Evolutionary conservation across 2,113 vertebrate genomes (phyloP), one percentile per base, ranked within the genome.

Genomic region (Orientallactaga bullata): DNA sequence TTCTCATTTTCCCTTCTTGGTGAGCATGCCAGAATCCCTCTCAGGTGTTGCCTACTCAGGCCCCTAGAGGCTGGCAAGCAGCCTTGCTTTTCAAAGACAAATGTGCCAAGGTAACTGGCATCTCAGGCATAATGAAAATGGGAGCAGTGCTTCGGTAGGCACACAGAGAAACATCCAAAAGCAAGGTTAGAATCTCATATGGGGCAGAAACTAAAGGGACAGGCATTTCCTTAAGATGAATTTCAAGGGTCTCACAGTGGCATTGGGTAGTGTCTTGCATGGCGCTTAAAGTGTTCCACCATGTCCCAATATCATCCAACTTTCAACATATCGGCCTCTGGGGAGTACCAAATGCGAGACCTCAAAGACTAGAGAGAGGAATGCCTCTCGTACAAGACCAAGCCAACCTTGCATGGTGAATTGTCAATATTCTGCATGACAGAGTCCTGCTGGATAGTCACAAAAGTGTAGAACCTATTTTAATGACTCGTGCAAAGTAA

Each of bases 261-360:
- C 35, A 32, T 3, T 0, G 8, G 35, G 17, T 0, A 0, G 6
- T 2, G 12, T 9, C 4, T 2, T 5, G 7, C 7, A 18, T 1
- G n/a, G n/a, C 30, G 81, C 61, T 60, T 23, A 71, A 10, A 81
- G 8, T 12, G 18, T 8, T 32, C 35, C 51, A 47, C 28, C 17
- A 4, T 7, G 20, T 42, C 42, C 72, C 15, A 3, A n/a, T 5
- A 17, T 5, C 23, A 12, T 39, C 60, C 47, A 30, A 13, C 15
- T 28, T 42, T 32, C 23, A 58, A 39, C 39, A 51, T 15, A 47
- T 74, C 6, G 84, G 63, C 24, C 7, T 21, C 10, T 6, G 11
- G 3, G 47, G 5, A 18, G 55, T 55, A 55, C 35, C 55, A 63
- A 5, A 32, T 12, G 4, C 2, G 7, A 60, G n/a, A 12, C 35